Base-by-base conservation (phyloP, 2,113 vertebrate genomes). In the Carollia perspicillata region DNA sequence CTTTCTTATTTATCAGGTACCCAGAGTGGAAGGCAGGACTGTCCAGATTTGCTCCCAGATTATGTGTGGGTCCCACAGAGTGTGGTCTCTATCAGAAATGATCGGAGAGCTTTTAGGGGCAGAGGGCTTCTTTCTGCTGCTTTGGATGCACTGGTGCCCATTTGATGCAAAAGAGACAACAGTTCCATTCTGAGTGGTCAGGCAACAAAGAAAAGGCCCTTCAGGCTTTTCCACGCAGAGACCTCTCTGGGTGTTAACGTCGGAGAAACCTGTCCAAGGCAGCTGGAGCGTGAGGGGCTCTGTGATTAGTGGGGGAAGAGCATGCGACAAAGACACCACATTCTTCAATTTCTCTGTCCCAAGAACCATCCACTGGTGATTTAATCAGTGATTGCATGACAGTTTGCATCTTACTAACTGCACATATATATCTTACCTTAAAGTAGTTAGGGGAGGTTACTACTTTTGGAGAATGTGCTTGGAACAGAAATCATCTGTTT, bases 301-400 rank as follows among this genome's bases (percentile, higher is more conserved):
- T 35, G 1, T 35, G 53, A 22, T 28, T 68, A 14, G 30, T n/a
- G 26, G 14, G 12, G 12, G 89, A 53, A 85, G 23, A 51, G 22
- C 37, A 20, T 0, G 0, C 8, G 58, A 89, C 0, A 10, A 37
- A 53, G 35, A 8, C 2, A 14, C 20, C 6, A 4, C 3, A 1
- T 65, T 81, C 87, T 71, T 17, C 49, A 18, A 1, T 60, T 63
- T 85, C 33, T 88, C 9, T 66, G 35, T n/a, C 33, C 37, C 30
- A 53, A n/a, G 13, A 10, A 72, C 40, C 91, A 69, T 42, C 35
- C 66, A 53, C 0, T 40, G 33, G 16, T 68, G 60, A 95, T 65
- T 55, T 89, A 84, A 75, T 47, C 65, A 77, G 10, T 8, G 33
- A 71, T 37, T 88, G 85, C 53, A 37, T 30, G 28, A 60, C 33